Percentiles rank a stretch among this genome's conserved stretches.
Evolutionary conservation across 2,888 invertebrate genomes (phyloP).

Genomic region (Volucella zonaria): DNA sequence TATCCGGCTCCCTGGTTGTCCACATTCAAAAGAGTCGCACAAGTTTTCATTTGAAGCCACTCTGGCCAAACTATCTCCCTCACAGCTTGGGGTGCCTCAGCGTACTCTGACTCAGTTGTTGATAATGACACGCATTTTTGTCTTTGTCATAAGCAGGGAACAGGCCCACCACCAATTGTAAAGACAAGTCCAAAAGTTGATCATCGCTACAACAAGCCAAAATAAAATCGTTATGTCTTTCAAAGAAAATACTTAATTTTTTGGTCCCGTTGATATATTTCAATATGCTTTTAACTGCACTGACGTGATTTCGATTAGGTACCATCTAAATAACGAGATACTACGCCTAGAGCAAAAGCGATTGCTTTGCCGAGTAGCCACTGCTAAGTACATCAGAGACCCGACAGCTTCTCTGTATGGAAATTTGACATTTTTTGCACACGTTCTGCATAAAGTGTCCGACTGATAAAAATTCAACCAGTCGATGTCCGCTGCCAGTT

Average conservation of each 20-base stretch:
- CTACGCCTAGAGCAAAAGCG: conserved; percentile 64
- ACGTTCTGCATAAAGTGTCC: conserved; percentile 52
- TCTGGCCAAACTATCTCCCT: too few species aligned
- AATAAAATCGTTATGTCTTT: conserved; percentile 6
- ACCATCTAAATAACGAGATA: conserved; percentile 41
- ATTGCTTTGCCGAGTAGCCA: conserved; percentile 73
- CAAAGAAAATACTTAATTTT: conserved; percentile 34
- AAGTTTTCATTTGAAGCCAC: too few species aligned
- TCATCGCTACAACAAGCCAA: conserved; percentile 56
- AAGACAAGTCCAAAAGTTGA: conserved; percentile 53
- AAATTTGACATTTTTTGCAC: conserved; percentile 68
- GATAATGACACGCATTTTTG: background rate
- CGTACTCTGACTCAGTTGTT: too few species aligned
- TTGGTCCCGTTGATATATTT: conserved; percentile 40
- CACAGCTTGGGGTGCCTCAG: too few species aligned
- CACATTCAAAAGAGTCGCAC: too few species aligned
- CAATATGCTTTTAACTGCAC: conserved; percentile 35
- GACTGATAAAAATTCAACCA: too few species aligned
- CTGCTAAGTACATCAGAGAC: conserved; percentile 72
- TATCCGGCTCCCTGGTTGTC: too few species aligned
- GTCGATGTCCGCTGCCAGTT: too few species aligned
- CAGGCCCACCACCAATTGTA: conserved; percentile 16
- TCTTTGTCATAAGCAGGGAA: conserved; percentile 56
- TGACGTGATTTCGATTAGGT: conserved; percentile 24
- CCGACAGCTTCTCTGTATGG: conserved; percentile 73